phyloP scores from a whole-genome alignment of 2,797 vertebrate genomes.

The Botia kubotai region DNA sequence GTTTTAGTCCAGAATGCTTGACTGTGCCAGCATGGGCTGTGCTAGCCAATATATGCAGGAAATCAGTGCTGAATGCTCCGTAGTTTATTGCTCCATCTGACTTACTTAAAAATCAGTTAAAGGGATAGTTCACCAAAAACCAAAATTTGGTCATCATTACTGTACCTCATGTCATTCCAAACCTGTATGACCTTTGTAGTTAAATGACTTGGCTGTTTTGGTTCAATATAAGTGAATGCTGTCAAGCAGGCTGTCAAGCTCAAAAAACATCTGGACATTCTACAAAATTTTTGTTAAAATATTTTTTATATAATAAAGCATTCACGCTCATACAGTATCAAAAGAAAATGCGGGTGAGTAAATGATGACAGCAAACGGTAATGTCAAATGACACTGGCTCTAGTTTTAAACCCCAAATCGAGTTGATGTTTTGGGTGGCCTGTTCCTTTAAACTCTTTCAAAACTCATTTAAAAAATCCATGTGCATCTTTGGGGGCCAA shows the following conservation, averaged over 20 bases:
- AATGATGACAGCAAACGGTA: background rate
- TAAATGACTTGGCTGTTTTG: background rate
- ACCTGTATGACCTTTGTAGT: background rate
- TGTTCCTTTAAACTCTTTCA: background rate
- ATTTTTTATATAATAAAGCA: no score
- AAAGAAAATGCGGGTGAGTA: background rate
- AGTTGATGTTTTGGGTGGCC: no score
- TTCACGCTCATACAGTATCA: background rate
- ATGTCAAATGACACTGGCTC: background rate
- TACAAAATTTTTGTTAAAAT: background rate
- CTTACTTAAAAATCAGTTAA: background rate
- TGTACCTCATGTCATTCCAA: background rate
- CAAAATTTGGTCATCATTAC: background rate
- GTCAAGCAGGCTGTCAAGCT: background rate
- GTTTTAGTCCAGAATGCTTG: background rate
- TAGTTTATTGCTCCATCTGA: constrained; percentile 2
- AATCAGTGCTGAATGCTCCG: background rate
- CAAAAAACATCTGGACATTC: background rate
- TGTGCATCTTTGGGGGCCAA: constrained; percentile 12
- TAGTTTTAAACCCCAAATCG: background rate
- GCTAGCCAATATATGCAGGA: constrained; percentile 7
- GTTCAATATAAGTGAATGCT: background rate
- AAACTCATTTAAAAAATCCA: constrained; percentile 1
- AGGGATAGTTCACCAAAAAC: background rate
- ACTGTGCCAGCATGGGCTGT: background rate